A percentile compares a stretch with the other conserved stretches of the same genome.
Evolutionary conservation across 1,140 invertebrate species (phyloP).

Genomic region (Drosophila novamexicana): DNA sequence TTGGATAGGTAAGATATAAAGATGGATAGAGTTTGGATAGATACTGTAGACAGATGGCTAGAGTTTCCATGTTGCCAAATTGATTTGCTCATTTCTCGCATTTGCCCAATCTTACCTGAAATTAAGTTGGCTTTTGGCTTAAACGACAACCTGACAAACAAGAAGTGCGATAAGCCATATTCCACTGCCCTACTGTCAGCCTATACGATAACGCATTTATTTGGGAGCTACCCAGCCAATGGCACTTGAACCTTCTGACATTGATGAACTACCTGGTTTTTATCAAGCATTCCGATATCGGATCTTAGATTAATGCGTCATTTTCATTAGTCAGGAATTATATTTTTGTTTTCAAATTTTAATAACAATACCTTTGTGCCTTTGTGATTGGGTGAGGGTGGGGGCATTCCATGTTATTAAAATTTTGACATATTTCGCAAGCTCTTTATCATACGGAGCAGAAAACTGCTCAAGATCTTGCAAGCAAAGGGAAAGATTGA

Average conservation of each 20-base stretch:
- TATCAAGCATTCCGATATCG: slow-evolving; percentile 42
- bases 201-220: slow-evolving; percentile 24
- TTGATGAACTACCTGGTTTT: slow-evolving; percentile 55
- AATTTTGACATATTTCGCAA: no score
- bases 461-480: no score
- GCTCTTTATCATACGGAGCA: no score
- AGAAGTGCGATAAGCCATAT: not conserved
- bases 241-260: slow-evolving; percentile 58
- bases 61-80: not conserved
- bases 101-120: not conserved
- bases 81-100: no score
- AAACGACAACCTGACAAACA: slow-evolving; percentile 7
- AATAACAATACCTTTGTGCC: slow-evolving; percentile 15
- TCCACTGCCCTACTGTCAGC: slow-evolving; percentile 1
- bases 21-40: not conserved
- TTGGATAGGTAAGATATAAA: not conserved
- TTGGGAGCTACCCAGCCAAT: slow-evolving; percentile 19
- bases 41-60: not conserved
- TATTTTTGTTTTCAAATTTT: slow-evolving; percentile 5
- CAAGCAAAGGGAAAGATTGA: no score
- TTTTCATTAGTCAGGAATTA: slow-evolving; percentile 53
- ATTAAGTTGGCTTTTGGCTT: slow-evolving; percentile 15
- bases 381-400: not conserved
- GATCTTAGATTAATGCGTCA: slow-evolving; percentile 41
- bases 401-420: not conserved